Conservation (phyloP, 1,140 invertebrate species). For the Aphelenchoides avenae region DNA sequence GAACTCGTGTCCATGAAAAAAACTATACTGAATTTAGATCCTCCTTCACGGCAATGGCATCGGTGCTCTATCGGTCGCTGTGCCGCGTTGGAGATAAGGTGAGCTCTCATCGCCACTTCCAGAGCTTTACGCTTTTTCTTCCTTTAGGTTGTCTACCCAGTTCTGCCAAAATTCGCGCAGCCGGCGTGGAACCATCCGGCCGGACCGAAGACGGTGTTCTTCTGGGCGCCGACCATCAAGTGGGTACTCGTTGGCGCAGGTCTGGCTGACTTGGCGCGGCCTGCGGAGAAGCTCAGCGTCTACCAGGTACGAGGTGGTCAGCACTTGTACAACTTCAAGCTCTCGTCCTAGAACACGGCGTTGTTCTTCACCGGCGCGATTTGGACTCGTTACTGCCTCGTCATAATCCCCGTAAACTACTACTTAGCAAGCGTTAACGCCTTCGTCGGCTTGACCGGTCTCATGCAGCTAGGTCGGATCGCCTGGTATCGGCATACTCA, state of each 20-base stretch:
- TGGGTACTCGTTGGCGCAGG: constrained; percentile 74
- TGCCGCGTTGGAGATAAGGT: constrained; percentile 51
- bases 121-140: neutral
- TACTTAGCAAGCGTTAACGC: constrained; percentile 86
- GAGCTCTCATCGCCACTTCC: constrained; percentile 4
- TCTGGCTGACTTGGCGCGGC: constrained; percentile 80
- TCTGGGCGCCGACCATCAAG: constrained; percentile 60
- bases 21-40: no score
- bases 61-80: constrained; percentile 40
- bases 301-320: constrained; percentile 69
- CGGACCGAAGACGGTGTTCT: constrained; percentile 64
- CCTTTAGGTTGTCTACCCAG: constrained; percentile 50
- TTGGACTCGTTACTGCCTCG: constrained; percentile 77
- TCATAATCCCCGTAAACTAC: constrained; percentile 89
- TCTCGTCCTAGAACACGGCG: constrained; percentile 63
- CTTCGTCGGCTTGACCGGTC: constrained; percentile 78
- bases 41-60: no score
- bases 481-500: constrained; percentile 55
- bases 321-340: constrained; percentile 5
- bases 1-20: no score
- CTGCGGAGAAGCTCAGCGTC: constrained; percentile 81
- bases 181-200: constrained; percentile 58
- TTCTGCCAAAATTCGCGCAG: constrained; percentile 54
- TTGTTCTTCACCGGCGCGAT: constrained; percentile 71
- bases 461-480: constrained; percentile 74